Base-by-base conservation (phyloP, 2,113 vertebrate species). In the Otolemur garnettii region DNA sequence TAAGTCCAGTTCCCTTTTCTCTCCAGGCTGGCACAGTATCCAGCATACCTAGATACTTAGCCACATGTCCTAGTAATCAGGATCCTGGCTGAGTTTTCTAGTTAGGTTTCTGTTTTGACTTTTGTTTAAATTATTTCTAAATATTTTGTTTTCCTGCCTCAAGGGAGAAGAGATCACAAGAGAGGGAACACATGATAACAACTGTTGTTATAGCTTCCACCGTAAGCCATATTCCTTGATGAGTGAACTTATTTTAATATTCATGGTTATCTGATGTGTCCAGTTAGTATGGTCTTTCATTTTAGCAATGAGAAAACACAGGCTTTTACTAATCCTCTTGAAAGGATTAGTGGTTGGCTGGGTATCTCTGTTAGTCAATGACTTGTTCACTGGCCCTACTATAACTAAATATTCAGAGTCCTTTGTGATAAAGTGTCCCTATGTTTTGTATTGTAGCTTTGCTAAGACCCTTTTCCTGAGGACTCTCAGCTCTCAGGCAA, bases 101-200 rank as follows among this genome's bases (percentile, higher is more conserved):
- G 77, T 78, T 59, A 78, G n/a, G n/a, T 57, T 75, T 30, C 50
- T 89, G 86, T 86, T 71, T 83, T 83, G 28, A 62, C 38, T 68
- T 80, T 60, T 75, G 14, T 74, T 97, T 38, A 74, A 93, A 69
- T 71, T 59, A 14, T 45, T 77, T 74, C 71, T 80, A 42, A 64
- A 28, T 88, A 62, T 66, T 80, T 69, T 87, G 2, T 26, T 93
- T 84, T 77, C 38, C 60, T 94, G 21, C 53, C 22, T 89, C 30
- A 69, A 6, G 38, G 42, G 42, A 69, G 38, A n/a, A 18, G 14
- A 33, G 62, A 30, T 53, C 12, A 3, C 3, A 18, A 4, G 7
- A 35, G 64, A 88, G 30, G 78, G 21, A 57, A 5, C n/a, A 60
- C 7, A 5, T 26, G 24, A 9, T 3, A 12, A 80, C 69, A 85